These are phyloP conservation scores for Drosophila sordidapex DNA, from an alignment of 2,888 invertebrate genomes.

Conservation along the genomic window DNA sequence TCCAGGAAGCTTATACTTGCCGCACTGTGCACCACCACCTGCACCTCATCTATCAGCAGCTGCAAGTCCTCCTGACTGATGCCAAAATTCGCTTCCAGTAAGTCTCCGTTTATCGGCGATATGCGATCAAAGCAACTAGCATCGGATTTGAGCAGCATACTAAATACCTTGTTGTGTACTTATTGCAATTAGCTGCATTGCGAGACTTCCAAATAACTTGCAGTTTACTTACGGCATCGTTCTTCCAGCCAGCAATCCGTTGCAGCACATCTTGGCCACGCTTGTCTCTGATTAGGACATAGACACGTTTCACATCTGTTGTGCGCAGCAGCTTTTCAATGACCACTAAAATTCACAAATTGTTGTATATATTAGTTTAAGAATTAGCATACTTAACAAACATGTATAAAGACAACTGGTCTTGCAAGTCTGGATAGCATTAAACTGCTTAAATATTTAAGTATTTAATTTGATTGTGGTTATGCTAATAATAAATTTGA, in stretches of 20 bases:
- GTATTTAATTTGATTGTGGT: accelerated
- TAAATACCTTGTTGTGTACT: slow-evolving; percentile 32
- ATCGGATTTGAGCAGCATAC: slow-evolving; percentile 52
- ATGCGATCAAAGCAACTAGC: slow-evolving; percentile 79
- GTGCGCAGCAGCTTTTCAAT: slow-evolving; percentile 87
- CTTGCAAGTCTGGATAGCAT: no score
- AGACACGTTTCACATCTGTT: slow-evolving; percentile 86
- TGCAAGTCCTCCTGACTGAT: slow-evolving; percentile 82
- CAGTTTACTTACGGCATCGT: slow-evolving; percentile 87
- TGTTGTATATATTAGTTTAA: background rate
- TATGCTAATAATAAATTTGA: background rate
- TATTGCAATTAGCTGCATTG: background rate
- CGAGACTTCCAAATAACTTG: background rate
- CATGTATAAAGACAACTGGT: background rate
- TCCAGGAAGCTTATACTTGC: slow-evolving; percentile 94
- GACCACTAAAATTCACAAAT: slow-evolving; percentile 83
- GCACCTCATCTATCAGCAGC: slow-evolving; percentile 79
- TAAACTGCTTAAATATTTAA: background rate
- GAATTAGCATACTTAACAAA: background rate
- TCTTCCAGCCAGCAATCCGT: slow-evolving; percentile 89
- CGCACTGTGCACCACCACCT: slow-evolving; percentile 93
- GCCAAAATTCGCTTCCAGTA: slow-evolving; percentile 82
- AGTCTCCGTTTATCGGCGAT: slow-evolving; percentile 84
- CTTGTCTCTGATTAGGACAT: slow-evolving; percentile 87
- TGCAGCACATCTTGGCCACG: slow-evolving; percentile 88